These are phyloP conservation scores for Lineus longissimus DNA, from an alignment of 1,140 invertebrate species.

Conservation along the genomic window DNA sequence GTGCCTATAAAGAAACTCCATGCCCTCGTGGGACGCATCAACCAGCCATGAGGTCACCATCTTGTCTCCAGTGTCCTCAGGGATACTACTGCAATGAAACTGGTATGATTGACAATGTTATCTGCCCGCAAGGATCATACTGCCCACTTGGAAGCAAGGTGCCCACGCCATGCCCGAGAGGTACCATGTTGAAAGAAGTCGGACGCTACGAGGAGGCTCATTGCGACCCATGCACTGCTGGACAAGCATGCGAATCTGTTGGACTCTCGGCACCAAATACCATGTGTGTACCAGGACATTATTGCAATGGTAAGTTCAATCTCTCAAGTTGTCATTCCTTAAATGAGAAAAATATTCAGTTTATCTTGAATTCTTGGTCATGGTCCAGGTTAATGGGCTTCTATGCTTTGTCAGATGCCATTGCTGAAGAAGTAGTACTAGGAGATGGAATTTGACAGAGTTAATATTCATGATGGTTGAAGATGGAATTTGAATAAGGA, in stretches of 20 bases:
- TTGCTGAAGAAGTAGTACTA: too few species aligned
- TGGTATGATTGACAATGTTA: constrained; percentile 30
- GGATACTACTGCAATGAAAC: constrained; percentile 47
- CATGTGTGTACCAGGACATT: constrained; percentile 35
- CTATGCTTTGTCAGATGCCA: too few species aligned
- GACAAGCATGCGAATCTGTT: constrained; percentile 39
- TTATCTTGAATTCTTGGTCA: too few species aligned
- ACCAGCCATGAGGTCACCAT: constrained; percentile 25
- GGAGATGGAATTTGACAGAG: too few species aligned
- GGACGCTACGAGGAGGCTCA: constrained; percentile 35
- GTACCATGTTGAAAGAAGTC: constrained; percentile 32
- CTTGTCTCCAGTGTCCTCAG: constrained; percentile 42
- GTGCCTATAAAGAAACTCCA: constrained; percentile 42
- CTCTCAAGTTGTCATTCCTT: neutral
- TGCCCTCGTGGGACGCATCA: constrained; percentile 43
- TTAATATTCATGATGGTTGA: too few species aligned
- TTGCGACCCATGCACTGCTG: constrained; percentile 38
- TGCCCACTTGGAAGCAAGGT: constrained; percentile 41
- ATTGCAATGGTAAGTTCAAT: constrained; percentile 21
- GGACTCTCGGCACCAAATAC: constrained; percentile 29
- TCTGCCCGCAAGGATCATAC: constrained; percentile 44
- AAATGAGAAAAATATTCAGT: too few species aligned
- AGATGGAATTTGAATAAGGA: too few species aligned
- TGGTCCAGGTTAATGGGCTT: too few species aligned
- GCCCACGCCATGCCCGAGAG: constrained; percentile 42